Conservation (phyloP, 1,140 invertebrate species). For the Panagrolaimus sp. region DNA sequence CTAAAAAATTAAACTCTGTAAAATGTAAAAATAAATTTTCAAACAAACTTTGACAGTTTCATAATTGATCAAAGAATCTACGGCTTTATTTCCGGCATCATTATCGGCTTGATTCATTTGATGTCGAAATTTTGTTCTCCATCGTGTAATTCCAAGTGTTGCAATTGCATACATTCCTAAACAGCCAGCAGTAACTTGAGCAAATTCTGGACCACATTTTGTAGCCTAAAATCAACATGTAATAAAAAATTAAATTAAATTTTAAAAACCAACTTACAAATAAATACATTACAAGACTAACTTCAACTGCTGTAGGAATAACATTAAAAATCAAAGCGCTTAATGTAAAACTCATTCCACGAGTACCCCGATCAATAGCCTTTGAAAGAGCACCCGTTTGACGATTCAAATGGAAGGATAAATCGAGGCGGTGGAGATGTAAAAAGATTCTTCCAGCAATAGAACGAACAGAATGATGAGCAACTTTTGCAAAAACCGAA, state of each 20-base stretch:
- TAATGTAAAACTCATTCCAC: slow-evolving; percentile 97
- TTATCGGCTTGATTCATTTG: slow-evolving; percentile 97
- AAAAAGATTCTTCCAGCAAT: slow-evolving; percentile 90
- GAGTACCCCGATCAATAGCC: slow-evolving; percentile 66
- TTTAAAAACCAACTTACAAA: slow-evolving; percentile 66
- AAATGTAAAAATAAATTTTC: slow-evolving; percentile 3
- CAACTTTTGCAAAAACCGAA: slow-evolving; percentile 96
- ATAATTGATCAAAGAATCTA: slow-evolving; percentile 98
- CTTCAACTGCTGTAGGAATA: slow-evolving; percentile 89
- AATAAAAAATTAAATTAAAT: too few species aligned
- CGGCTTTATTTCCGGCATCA: slow-evolving; percentile 90
- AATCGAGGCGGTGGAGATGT: slow-evolving; percentile 91
- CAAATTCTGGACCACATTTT: slow-evolving; percentile 69
- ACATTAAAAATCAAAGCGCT: slow-evolving; percentile 94
- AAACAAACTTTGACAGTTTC: slow-evolving; percentile 86
- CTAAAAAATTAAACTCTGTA: not conserved
- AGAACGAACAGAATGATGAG: slow-evolving; percentile 87
- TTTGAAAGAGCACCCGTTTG: slow-evolving; percentile 85
- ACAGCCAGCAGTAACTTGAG: slow-evolving; percentile 79
- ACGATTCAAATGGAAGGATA: slow-evolving; percentile 83
- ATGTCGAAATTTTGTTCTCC: slow-evolving; percentile 82
- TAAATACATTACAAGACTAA: slow-evolving; percentile 79
- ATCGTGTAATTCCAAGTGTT: slow-evolving; percentile 77
- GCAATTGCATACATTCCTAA: slow-evolving; percentile 74
- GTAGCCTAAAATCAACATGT: slow-evolving; percentile 44